Conservation (phyloP, 2,113 vertebrate species). For the Solea solea region DNA sequence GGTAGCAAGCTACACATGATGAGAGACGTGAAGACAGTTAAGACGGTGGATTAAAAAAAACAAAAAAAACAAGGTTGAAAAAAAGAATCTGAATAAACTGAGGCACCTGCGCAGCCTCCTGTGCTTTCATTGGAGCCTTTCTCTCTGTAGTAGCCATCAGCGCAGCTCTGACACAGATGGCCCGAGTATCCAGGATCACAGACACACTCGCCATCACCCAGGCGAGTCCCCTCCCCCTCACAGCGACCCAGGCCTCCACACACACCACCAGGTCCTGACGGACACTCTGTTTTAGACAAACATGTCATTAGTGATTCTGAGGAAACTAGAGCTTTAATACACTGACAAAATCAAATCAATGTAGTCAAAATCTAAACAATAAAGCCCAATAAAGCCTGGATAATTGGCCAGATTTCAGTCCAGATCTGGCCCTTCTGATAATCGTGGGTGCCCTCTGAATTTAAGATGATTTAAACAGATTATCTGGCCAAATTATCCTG, state of each 20-base stretch:
- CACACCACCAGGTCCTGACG: constrained; percentile 83
- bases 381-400: too few relatives aligned
- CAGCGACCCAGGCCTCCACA: constrained; percentile 94
- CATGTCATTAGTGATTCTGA: not conserved
- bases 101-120: constrained; percentile 77
- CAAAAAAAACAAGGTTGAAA: not conserved
- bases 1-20: constrained; percentile 86
- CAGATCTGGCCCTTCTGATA: too few relatives aligned
- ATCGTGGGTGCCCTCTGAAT: too few relatives aligned
- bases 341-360: too few relatives aligned
- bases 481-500: too few relatives aligned
- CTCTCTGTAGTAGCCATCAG: constrained; percentile 91
- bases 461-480: too few relatives aligned
- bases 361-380: too few relatives aligned
- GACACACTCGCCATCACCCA: constrained; percentile 90
- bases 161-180: constrained; percentile 88
- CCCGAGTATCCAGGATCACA: constrained; percentile 92
- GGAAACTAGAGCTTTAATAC: not conserved
- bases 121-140: constrained; percentile 85
- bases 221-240: constrained; percentile 91
- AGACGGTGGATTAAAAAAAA: not conserved
- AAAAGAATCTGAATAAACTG: not conserved
- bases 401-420: too few relatives aligned
- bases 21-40: not conserved
- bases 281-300: constrained; percentile 85